phyloP scores from a whole-genome alignment of 2,797 vertebrate species.

The Pteropus rufus region DNA sequence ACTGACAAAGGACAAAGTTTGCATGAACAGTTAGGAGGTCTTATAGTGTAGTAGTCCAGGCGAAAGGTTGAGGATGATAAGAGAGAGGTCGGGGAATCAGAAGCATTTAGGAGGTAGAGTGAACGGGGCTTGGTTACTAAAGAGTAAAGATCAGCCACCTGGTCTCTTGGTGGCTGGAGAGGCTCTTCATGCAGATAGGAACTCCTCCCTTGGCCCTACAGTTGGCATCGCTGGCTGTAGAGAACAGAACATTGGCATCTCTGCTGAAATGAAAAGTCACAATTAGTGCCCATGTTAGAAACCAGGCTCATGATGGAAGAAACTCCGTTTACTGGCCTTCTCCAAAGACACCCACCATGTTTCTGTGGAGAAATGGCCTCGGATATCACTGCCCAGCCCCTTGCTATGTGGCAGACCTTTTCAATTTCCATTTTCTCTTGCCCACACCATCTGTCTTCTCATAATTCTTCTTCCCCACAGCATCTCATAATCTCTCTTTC shows the following conservation, averaged over 20 bases:
- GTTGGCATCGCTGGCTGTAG: background rate
- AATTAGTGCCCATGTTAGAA: background rate
- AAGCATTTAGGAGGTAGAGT: background rate
- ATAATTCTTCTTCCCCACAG: background rate
- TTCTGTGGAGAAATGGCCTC: background rate
- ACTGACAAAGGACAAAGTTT: background rate
- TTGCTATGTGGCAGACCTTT: background rate
- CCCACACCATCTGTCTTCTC: conserved; percentile 1
- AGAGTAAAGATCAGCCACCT: background rate
- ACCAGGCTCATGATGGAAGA: background rate
- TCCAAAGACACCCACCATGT: background rate
- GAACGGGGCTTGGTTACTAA: background rate
- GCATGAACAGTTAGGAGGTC: background rate
- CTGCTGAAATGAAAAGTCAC: background rate
- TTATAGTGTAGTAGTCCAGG: background rate
- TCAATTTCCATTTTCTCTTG: background rate
- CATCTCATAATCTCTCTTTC: background rate
- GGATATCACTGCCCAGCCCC: background rate
- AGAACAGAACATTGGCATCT: background rate
- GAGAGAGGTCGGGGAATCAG: background rate
- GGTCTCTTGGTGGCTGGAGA: background rate
- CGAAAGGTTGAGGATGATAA: background rate
- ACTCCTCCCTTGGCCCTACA: too few relatives aligned
- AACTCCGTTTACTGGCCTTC: background rate
- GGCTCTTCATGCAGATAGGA: background rate